phyloP scores from a whole-genome alignment of 2,797 vertebrate species.

The Hippocampus kuda region DNA sequence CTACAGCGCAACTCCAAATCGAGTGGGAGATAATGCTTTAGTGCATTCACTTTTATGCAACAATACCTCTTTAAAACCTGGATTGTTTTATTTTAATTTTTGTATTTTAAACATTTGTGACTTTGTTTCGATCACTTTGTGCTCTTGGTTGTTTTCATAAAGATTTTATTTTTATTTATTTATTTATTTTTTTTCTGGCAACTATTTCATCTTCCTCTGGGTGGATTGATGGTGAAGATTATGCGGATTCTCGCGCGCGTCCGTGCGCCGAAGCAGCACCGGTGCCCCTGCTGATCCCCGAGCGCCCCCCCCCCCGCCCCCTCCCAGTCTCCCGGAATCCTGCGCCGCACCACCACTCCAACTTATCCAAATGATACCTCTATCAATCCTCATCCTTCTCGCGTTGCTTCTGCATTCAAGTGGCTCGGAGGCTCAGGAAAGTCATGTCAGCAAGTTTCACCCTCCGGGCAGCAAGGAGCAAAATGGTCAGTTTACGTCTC shows the following conservation, averaged over 20 bases:
- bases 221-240: conserved; percentile 76
- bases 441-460: conserved; percentile 81
- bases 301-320: conserved; percentile 64
- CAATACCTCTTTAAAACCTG: not conserved
- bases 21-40: not conserved
- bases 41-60: not conserved
- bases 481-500: conserved; percentile 74
- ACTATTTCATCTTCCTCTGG: conserved; percentile 39
- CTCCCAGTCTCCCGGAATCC: conserved; percentile 66
- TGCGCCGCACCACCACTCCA: conserved; percentile 61
- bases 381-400: conserved; percentile 79
- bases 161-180: conserved; percentile 22
- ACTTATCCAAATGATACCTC: conserved; percentile 91
- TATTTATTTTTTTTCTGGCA: conserved; percentile 2
- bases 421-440: conserved; percentile 80
- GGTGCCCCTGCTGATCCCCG: conserved; percentile 68
- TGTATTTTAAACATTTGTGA: not conserved
- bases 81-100: not conserved
- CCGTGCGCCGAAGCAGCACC: conserved; percentile 69
- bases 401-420: conserved; percentile 81
- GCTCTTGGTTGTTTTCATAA: conserved; percentile 34
- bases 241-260: conserved; percentile 83
- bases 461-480: conserved; percentile 81
- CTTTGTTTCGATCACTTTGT: too few relatives aligned
- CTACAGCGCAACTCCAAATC: not conserved